Evolutionary conservation across 2,888 invertebrate genomes (phyloP).

Genomic region (Timema cristinae): DNA sequence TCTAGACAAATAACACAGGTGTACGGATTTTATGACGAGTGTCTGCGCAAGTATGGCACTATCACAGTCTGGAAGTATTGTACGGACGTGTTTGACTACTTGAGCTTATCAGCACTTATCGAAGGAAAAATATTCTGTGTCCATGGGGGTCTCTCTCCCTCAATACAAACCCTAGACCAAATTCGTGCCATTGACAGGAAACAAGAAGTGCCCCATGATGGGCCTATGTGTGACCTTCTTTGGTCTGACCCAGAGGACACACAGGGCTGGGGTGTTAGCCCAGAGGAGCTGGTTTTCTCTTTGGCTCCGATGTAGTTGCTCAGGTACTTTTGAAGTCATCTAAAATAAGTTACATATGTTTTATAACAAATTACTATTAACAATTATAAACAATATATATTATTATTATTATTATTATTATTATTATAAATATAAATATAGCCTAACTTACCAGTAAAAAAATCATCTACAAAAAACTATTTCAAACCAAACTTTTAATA

Average conservation of each 20-base stretch:
- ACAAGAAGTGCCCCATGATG: conserved; percentile 57
- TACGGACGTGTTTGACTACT: conserved; percentile 59
- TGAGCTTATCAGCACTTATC: conserved; percentile 55
- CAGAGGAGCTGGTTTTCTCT: conserved; percentile 98
- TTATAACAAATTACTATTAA: no score
- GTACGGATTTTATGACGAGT: conserved; percentile 63
- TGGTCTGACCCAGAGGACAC: conserved; percentile 70
- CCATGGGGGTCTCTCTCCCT: conserved; percentile 60
- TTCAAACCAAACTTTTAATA: no score
- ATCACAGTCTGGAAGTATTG: conserved; percentile 60
- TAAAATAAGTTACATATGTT: no score
- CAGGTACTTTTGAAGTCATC: no score
- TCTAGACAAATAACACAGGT: conserved; percentile 38
- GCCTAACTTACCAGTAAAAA: no score
- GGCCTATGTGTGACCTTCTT: conserved; percentile 61
- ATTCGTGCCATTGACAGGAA: conserved; percentile 59
- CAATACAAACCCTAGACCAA: conserved; percentile 59
- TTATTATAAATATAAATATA: no score
- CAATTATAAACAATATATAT: no score
- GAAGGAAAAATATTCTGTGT: conserved; percentile 59
- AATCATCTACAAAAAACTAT: no score
- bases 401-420: no score
- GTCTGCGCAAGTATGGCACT: conserved; percentile 58
- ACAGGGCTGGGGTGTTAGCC: conserved; percentile 95
- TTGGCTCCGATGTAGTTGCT: conserved; percentile 92